A percentile compares a stretch with the other conserved stretches of the same genome.
These are phyloP conservation scores for Noctua fimbriata DNA, from an alignment of 2,888 invertebrate genomes.

Conservation along the genomic window DNA sequence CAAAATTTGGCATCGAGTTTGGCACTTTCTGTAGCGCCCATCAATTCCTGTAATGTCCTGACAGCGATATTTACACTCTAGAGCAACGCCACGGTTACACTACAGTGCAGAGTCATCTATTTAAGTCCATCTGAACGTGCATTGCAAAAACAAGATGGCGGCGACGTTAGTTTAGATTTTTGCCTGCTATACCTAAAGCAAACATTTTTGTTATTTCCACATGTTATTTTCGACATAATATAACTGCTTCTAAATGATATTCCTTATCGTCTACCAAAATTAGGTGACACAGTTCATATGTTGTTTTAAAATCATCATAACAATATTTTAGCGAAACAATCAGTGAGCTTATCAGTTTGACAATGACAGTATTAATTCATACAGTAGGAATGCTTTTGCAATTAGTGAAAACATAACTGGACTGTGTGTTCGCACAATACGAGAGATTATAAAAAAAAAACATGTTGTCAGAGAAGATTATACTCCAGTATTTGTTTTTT, in stretches of 20 bases:
- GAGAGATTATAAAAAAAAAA: background rate
- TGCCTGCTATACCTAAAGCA: background rate
- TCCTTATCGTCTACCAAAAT: constrained; percentile 1
- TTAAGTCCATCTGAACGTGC: background rate
- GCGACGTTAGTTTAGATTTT: background rate
- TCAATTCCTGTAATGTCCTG: background rate
- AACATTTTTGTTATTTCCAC: background rate
- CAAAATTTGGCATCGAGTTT: background rate
- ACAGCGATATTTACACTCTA: background rate
- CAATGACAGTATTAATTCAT: background rate
- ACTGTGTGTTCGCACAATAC: background rate
- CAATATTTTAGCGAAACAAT: background rate
- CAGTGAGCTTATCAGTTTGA: background rate
- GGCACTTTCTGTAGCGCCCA: background rate
- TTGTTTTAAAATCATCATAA: background rate
- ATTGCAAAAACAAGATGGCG: background rate
- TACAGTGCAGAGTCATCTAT: background rate
- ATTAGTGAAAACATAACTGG: background rate
- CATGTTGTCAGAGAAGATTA: no score
- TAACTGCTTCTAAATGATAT: background rate
- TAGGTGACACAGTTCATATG: background rate
- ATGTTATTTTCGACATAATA: background rate
- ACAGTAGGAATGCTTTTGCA: background rate
- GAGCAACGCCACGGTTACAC: background rate
- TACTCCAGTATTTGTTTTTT: no score